Conservation (phyloP, 2,797 vertebrate genomes). For the Cyclopterus lumpus region DNA sequence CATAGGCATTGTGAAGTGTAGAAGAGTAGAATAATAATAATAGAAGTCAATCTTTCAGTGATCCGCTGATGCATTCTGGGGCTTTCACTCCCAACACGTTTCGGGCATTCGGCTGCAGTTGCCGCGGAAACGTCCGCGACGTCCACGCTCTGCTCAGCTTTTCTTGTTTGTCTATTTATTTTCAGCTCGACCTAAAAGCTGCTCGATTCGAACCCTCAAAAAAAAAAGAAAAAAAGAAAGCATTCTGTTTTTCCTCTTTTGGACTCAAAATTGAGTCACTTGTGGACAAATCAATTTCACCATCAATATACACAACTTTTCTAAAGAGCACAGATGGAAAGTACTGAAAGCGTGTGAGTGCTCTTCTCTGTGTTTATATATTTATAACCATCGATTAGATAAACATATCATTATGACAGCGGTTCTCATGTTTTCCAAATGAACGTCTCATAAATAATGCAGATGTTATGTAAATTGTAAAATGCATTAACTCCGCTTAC, state of each 20-base stretch:
- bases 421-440: not conserved
- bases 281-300: not conserved
- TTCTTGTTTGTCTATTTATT: not conserved
- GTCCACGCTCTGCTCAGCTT: not conserved
- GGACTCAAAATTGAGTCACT: no score
- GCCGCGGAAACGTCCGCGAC: not conserved
- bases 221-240: no score
- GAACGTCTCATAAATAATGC: not conserved
- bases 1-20: no score
- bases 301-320: not conserved
- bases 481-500: not conserved
- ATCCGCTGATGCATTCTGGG: conserved; percentile 17
- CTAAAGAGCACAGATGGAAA: no score
- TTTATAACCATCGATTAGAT: not conserved
- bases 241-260: not conserved
- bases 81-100: conserved; percentile 8
- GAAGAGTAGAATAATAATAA: not conserved
- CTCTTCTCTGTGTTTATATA: not conserved
- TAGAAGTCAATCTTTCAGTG: not conserved
- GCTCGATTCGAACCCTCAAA: not conserved
- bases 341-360: not conserved
- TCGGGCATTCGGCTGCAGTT: not conserved
- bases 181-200: not conserved
- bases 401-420: not conserved
- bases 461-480: not conserved